Evolutionary conservation across 2,888 invertebrate species (phyloP).

Genomic region (Melieria crassipennis): DNA sequence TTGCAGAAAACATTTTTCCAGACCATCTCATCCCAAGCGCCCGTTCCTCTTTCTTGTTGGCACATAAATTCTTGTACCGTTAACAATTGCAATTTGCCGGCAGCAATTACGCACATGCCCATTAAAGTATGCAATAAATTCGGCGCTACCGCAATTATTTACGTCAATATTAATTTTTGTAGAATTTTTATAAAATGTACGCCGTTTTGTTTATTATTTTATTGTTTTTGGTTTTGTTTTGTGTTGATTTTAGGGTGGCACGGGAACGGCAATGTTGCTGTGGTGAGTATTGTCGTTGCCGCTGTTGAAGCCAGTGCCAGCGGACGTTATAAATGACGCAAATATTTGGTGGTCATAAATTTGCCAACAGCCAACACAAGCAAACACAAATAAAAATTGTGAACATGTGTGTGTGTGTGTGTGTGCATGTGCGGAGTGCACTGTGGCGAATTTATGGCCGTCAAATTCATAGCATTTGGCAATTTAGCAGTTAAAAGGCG

Average conservation of each 20-base stretch:
- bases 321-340: not conserved
- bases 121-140: constrained; percentile 25
- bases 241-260: too few species aligned
- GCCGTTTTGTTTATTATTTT: not conserved
- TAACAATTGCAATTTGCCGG: constrained; percentile 9
- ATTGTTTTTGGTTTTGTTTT: not conserved
- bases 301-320: not conserved
- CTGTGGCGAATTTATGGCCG: not conserved
- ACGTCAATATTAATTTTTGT: constrained; percentile 22
- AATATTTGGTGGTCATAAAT: not conserved
- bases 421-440: constrained; percentile 1
- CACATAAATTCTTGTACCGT: not conserved
- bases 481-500: not conserved
- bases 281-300: too few species aligned
- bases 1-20: too few species aligned
- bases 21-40: too few species aligned
- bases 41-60: too few species aligned
- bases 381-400: constrained; percentile 12
- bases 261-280: too few species aligned
- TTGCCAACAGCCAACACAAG: not conserved
- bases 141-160: constrained; percentile 14
- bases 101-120: constrained; percentile 16
- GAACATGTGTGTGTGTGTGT: constrained; percentile 1
- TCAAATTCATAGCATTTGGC: not conserved
- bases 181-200: not conserved